phyloP scores from a whole-genome alignment of 2,888 invertebrate species.

The Callimorpha dominula region DNA sequence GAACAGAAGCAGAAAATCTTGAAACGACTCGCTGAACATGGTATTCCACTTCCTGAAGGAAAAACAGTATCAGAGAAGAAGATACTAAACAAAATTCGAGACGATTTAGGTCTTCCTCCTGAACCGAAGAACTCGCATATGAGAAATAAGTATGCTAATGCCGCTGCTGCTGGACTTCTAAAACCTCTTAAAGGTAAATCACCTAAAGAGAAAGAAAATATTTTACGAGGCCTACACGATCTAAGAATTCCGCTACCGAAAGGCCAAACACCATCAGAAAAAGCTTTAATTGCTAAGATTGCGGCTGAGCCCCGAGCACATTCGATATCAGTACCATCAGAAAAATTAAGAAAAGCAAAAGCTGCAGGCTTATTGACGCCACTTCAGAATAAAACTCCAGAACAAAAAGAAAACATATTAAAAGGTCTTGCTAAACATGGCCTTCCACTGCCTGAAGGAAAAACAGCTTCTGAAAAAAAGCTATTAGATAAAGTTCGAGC shows the following conservation, averaged over 20 bases:
- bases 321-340: not conserved
- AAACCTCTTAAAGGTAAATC: constrained; percentile 22
- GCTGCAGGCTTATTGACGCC: constrained; percentile 49
- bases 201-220: not conserved
- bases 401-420: constrained; percentile 36
- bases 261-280: constrained; percentile 4
- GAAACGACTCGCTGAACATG: constrained; percentile 6
- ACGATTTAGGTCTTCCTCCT: constrained; percentile 49
- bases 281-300: constrained; percentile 2
- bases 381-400: constrained; percentile 45
- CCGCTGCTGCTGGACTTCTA: not conserved
- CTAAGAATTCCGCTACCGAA: constrained; percentile 1
- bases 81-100: constrained; percentile 13
- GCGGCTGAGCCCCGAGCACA: not conserved
- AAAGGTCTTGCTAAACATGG: constrained; percentile 10
- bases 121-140: constrained; percentile 36
- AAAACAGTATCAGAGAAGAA: constrained; percentile 14
- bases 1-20: constrained; percentile 12
- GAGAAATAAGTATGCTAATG: constrained; percentile 6
- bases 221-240: constrained; percentile 1
- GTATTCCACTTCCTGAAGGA: constrained; percentile 1
- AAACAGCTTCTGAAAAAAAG: constrained; percentile 50
- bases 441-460: constrained; percentile 17
- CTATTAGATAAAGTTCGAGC: constrained; percentile 3
- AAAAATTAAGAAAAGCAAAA: constrained; percentile 24